Base-by-base conservation (phyloP, 2,888 invertebrate species). In the Dendrolimus pini region DNA sequence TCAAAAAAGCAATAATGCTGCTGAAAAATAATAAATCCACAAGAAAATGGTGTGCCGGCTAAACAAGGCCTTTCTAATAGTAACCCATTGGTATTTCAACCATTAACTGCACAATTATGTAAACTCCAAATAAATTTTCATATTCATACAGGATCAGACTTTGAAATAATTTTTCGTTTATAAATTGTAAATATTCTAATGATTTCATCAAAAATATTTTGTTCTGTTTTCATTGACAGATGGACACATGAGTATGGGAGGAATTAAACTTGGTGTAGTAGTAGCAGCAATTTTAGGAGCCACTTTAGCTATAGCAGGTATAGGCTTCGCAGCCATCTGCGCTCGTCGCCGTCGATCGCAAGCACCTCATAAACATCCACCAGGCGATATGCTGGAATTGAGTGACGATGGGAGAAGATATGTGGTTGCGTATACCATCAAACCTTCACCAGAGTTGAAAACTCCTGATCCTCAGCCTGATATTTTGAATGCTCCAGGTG, bases 391-490 rank as follows among this genome's bases (percentile, higher is more conserved):
- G 87, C 93, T 72, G 93, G 96, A 73, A 91, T 93, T 69, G 53
- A 96, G 96, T 65, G 95, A 96, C 47, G 96, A 95, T 1, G 96
- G 96, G 68, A 93, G 96, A 69, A 92, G 96, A 66, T 96, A 96
- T 74, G 96, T 96, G 53, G 96, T 96, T 18, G 96, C 96, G 10
- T 96, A 96, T 70, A 96, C 96, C 10, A 92, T 96, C 64, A 96
- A 96, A 77, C 94, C 94, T 12, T 92, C 93, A 0, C 85, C 85
- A 1, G 90, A 90, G 41, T 67, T 78, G 2, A 91, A 91, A 65
- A 93, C 93, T n/a, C 92, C 93, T 52, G 93, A 93, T 70, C 93
- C 93, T 52, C 95, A 95, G 68, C 95, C 95, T 18, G 95, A 96
- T 80, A 96, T 96, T 72, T 92, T 96, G 66, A 96, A 94, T 80